A percentile compares a stretch with the other conserved stretches of the same genome.
Evolutionary conservation across 1,140 invertebrate species (phyloP).

Genomic region (Lepidurus apus): DNA sequence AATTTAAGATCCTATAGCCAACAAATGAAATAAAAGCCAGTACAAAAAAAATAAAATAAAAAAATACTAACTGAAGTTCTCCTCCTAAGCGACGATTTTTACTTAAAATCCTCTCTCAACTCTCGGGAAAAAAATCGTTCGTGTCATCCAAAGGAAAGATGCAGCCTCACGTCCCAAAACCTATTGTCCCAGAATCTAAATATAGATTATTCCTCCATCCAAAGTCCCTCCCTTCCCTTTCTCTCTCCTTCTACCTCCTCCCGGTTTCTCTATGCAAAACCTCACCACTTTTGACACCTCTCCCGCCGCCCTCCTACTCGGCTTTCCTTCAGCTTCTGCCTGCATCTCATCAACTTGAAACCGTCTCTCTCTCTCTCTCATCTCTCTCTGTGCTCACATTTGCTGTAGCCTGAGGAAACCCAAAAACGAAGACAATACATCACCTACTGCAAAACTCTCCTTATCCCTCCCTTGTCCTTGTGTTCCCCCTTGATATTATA

Average conservation of each 20-base stretch:
- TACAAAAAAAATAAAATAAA: too few relatives aligned
- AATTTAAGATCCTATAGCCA: too few relatives aligned
- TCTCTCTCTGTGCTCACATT: neutral
- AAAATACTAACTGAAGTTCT: too few relatives aligned
- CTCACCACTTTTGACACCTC: slow-evolving; percentile 17
- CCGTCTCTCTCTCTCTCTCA: neutral
- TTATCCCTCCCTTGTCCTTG: neutral
- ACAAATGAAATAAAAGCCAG: too few relatives aligned
- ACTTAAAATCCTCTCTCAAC: neutral
- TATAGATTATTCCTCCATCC: slow-evolving; percentile 11
- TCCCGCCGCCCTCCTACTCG: neutral
- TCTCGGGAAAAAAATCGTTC: neutral
- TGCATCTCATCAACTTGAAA: slow-evolving; percentile 8
- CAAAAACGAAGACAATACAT: slow-evolving; percentile 19
- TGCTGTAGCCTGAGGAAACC: slow-evolving; percentile 7
- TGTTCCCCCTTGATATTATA: neutral
- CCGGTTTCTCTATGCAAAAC: neutral
- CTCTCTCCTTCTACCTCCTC: neutral
- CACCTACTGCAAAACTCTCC: slow-evolving; percentile 2
- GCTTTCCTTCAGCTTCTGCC: slow-evolving; percentile 8
- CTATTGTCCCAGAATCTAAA: slow-evolving; percentile 15
- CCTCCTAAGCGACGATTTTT: too few relatives aligned
- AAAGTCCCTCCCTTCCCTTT: neutral
- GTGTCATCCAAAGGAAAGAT: neutral
- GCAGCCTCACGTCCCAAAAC: neutral